phyloP scores from a whole-genome alignment of 2,888 invertebrate genomes.

The Pterostichus niger region DNA sequence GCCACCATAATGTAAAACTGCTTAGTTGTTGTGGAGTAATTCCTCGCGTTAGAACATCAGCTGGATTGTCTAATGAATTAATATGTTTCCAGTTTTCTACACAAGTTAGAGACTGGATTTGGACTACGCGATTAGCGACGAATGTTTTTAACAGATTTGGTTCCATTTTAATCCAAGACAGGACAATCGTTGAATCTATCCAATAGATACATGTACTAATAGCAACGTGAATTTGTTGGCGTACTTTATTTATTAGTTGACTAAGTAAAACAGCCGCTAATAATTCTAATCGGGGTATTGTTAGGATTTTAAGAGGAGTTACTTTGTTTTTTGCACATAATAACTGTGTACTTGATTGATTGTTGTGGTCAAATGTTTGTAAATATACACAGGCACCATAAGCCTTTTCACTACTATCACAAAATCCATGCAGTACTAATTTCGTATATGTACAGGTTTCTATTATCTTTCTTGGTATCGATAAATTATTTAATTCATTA shows the following conservation, averaged over 20 bases:
- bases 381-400: slow-evolving; percentile 16
- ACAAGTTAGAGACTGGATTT: slow-evolving; percentile 8
- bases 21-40: not conserved
- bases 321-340: not conserved
- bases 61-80: slow-evolving; percentile 6
- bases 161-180: slow-evolving; percentile 8
- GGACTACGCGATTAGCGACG: slow-evolving; percentile 22
- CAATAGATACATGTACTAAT: slow-evolving; percentile 3
- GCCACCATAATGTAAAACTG: slow-evolving; percentile 13
- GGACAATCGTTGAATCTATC: slow-evolving; percentile 29
- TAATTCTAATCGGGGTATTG: slow-evolving; percentile 14
- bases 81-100: not conserved
- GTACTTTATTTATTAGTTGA: slow-evolving; percentile 4
- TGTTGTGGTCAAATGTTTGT: not conserved
- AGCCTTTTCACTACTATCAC: not conserved
- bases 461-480: not conserved
- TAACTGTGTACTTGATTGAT: not conserved
- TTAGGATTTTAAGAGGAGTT: slow-evolving; percentile 2
- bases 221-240: not conserved
- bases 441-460: not conserved
- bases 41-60: slow-evolving; percentile 21
- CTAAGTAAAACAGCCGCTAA: slow-evolving; percentile 1
- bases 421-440: slow-evolving; percentile 17
- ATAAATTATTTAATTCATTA: not conserved
- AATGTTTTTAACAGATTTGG: slow-evolving; percentile 10